phyloP scores from a whole-genome alignment of 1,140 invertebrate genomes.

The Aradophagus sp. region DNA sequence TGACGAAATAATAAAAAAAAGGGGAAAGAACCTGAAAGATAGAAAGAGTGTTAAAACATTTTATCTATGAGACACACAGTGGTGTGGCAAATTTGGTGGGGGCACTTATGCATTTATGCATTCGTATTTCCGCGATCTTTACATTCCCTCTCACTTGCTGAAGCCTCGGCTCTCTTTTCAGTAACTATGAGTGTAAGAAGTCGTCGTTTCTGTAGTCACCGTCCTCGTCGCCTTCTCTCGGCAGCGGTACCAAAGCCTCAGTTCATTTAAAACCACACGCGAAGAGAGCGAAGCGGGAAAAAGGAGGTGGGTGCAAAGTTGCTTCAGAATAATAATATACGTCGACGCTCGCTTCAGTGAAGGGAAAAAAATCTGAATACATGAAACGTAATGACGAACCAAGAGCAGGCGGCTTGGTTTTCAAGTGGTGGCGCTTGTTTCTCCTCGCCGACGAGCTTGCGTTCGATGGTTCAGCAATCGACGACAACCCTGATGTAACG shows the following conservation, averaged over 20 bases:
- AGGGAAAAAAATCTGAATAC: constrained; percentile 75
- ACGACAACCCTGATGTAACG: too few species aligned
- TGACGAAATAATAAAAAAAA: too few species aligned
- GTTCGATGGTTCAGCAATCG: constrained; percentile 32
- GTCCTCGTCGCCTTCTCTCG: constrained; percentile 53
- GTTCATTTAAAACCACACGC: constrained; percentile 42
- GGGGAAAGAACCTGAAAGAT: constrained; percentile 14
- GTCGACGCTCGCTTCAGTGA: constrained; percentile 62
- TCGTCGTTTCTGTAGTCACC: constrained; percentile 52
- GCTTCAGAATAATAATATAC: constrained; percentile 76
- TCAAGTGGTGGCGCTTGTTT: constrained; percentile 52
- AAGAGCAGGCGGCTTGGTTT: constrained; percentile 64
- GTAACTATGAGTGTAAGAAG: constrained; percentile 63
- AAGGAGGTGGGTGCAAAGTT: constrained; percentile 68
- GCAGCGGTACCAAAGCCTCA: constrained; percentile 52
- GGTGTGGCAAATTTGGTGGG: constrained; percentile 58
- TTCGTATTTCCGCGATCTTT: constrained; percentile 74
- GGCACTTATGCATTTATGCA: constrained; percentile 76
- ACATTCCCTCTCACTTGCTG: constrained; percentile 37
- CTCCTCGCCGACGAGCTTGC: constrained; percentile 24
- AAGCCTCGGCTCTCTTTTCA: constrained; percentile 17
- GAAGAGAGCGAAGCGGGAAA: constrained; percentile 37
- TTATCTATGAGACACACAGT: constrained; percentile 42
- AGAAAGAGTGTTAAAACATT: constrained; percentile 53
- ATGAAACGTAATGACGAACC: constrained; percentile 73